phyloP scores from a whole-genome alignment of 1,140 invertebrate genomes.

The Sitodiplosis mosellana region DNA sequence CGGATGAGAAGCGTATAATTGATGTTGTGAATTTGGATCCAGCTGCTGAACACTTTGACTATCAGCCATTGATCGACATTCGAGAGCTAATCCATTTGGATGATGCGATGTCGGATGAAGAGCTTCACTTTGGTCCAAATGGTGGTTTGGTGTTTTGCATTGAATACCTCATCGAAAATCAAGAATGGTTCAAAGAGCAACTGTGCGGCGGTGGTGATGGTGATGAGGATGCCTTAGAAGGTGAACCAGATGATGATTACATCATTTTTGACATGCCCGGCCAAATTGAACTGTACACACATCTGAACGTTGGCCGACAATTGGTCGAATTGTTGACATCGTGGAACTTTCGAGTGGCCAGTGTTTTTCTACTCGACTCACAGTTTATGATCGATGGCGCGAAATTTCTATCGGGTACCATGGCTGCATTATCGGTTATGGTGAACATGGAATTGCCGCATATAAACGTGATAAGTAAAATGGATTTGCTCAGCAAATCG shows the following conservation, averaged over 20 bases:
- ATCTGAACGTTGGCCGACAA: slow-evolving; percentile 74
- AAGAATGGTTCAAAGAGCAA: slow-evolving; percentile 78
- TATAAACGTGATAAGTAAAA: slow-evolving; percentile 87
- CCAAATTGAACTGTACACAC: slow-evolving; percentile 96
- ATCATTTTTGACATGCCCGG: slow-evolving; percentile 98
- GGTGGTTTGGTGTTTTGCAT: slow-evolving; percentile 94
- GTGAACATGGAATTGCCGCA: slow-evolving; percentile 88
- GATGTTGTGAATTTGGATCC: slow-evolving; percentile 94
- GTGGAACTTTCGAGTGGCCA: slow-evolving; percentile 83
- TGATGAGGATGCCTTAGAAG: slow-evolving; percentile 16
- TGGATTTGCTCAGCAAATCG: slow-evolving; percentile 77
- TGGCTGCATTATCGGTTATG: slow-evolving; percentile 92
- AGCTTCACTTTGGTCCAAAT: slow-evolving; percentile 91
- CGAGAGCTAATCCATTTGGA: slow-evolving; percentile 85
- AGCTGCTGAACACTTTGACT: slow-evolving; percentile 90
- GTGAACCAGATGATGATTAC: slow-evolving; percentile 74
- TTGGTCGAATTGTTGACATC: slow-evolving; percentile 64
- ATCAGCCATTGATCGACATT: slow-evolving; percentile 74
- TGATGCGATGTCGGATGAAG: slow-evolving; percentile 93
- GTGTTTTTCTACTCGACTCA: slow-evolving; percentile 84
- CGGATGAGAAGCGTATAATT: slow-evolving; percentile 49
- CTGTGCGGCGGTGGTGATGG: slow-evolving; percentile 34
- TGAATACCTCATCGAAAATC: slow-evolving; percentile 82
- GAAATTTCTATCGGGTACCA: slow-evolving; percentile 88
- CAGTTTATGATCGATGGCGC: slow-evolving; percentile 93